Evolutionary conservation across 2,888 invertebrate genomes (phyloP).

Genomic region (Plemyria rubiginata): DNA sequence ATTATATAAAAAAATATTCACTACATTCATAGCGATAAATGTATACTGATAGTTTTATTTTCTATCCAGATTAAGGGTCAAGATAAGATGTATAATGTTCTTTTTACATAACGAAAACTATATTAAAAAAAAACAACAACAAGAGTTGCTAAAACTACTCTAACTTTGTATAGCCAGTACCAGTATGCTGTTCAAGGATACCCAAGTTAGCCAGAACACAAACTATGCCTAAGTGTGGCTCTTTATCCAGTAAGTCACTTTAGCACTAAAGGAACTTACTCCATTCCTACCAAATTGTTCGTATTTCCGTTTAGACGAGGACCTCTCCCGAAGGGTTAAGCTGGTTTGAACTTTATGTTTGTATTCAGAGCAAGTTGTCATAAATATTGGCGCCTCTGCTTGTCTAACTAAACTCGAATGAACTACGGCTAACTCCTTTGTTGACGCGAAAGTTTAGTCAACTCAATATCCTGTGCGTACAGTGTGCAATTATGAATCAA

Average conservation of each 20-base stretch:
- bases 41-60: too few relatives aligned
- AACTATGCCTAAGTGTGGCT: conserved; percentile 40
- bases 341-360: conserved; percentile 72
- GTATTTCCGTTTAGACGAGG: conserved; percentile 69
- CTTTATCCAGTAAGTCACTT: conserved; percentile 44
- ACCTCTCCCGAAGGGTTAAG: conserved; percentile 69
- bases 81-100: too few relatives aligned
- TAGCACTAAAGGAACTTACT: conserved; percentile 55
- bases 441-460: conserved; percentile 68
- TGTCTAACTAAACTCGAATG: conserved; percentile 62
- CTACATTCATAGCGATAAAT: too few relatives aligned
- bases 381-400: conserved; percentile 72
- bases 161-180: conserved; percentile 1
- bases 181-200: conserved; percentile 13
- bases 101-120: too few relatives aligned
- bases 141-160: conserved; percentile 1
- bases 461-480: conserved; percentile 66
- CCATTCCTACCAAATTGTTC: conserved; percentile 68
- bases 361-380: conserved; percentile 72
- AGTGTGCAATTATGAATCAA: conserved; percentile 58
- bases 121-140: too few relatives aligned
- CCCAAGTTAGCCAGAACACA: conserved; percentile 35
- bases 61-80: too few relatives aligned
- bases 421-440: conserved; percentile 75
- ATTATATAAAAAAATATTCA: too few relatives aligned